Conservation (phyloP, 1,140 invertebrate genomes). For the Delia radicum region DNA sequence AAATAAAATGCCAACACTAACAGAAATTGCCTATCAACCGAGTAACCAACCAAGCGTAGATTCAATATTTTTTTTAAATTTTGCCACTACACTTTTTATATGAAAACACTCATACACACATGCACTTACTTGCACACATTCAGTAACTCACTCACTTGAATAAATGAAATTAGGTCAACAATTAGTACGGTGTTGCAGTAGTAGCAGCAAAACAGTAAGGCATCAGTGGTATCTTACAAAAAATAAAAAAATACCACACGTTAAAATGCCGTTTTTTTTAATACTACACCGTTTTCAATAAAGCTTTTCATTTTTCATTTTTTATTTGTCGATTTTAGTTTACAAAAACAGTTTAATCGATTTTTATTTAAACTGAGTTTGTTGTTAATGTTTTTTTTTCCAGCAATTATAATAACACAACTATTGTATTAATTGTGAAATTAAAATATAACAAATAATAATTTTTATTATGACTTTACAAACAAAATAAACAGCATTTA, state of each 20-base stretch:
- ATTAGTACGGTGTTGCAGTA: slow-evolving; percentile 8
- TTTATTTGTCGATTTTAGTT: too few species aligned
- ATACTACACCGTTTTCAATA: too few species aligned
- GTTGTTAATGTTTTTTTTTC: too few species aligned
- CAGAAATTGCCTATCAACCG: background rate
- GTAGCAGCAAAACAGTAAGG: too few species aligned
- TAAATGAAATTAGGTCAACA: slow-evolving; percentile 17
- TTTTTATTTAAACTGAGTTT: too few species aligned
- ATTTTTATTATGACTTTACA: too few species aligned
- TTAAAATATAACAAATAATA: too few species aligned
- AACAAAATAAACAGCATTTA: too few species aligned
- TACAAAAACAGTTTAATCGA: too few species aligned
- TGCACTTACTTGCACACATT: background rate
- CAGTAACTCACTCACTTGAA: background rate
- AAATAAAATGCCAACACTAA: background rate
- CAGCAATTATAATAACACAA: too few species aligned
- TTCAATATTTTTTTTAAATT: background rate
- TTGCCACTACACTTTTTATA: slow-evolving; percentile 4
- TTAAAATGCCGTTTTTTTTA: slow-evolving; percentile 2
- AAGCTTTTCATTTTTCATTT: too few species aligned
- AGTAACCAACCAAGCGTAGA: background rate
- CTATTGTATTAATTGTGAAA: too few species aligned
- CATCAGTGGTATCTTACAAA: background rate
- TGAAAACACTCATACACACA: background rate
- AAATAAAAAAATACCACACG: background rate